Evolutionary conservation across 1,140 invertebrate genomes (phyloP).

Genomic region (Sogatella furcifera): DNA sequence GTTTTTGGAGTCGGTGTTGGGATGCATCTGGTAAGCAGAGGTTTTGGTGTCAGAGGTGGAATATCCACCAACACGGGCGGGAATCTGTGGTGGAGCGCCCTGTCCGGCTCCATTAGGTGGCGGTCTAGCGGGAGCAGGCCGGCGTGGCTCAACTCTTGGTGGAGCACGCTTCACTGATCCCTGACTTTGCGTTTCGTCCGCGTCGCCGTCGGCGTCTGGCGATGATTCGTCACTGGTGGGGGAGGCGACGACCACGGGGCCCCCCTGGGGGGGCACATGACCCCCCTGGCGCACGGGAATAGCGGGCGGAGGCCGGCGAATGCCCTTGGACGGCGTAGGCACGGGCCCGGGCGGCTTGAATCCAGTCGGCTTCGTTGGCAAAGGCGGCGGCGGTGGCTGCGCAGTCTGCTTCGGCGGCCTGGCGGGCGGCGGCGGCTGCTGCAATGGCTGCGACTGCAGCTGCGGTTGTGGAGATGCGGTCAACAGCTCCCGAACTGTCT

Average conservation of each 20-base stretch:
- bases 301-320: conserved; percentile 9
- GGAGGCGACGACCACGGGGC: conserved; percentile 22
- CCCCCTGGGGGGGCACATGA: background rate
- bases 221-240: conserved; percentile 24
- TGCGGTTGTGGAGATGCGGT: conserved; percentile 9
- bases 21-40: background rate
- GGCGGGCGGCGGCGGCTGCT: conserved; percentile 10
- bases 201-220: conserved; percentile 8
- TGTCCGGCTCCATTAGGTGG: background rate
- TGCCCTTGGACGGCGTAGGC: conserved; percentile 11
- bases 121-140: conserved; percentile 6
- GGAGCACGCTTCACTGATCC: conserved; percentile 13
- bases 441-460: no score
- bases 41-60: background rate
- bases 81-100: conserved; percentile 6
- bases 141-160: conserved; percentile 1
- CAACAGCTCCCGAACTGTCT: conserved; percentile 29
- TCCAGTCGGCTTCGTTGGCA: conserved; percentile 19
- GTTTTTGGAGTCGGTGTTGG: no score
- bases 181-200: conserved; percentile 9
- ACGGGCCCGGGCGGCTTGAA: conserved; percentile 8
- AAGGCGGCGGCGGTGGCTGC: conserved; percentile 18
- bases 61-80: background rate
- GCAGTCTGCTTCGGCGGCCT: conserved; percentile 19
- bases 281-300: background rate